phyloP scores from a whole-genome alignment of 1,140 invertebrate species.

The Apis mellifera region DNA sequence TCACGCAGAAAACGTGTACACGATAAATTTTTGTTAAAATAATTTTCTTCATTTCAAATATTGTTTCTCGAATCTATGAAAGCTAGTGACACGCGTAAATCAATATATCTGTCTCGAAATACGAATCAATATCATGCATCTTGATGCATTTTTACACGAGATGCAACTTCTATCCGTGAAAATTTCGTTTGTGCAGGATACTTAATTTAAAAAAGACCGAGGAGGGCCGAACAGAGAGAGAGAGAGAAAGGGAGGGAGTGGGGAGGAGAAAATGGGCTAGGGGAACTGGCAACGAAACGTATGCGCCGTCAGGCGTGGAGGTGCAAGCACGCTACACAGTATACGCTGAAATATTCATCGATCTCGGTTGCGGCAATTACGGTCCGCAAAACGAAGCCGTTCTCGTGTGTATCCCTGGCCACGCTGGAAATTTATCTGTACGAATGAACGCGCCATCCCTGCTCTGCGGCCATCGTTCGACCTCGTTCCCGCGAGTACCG shows the following conservation, averaged over 20 bases:
- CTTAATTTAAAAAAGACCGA: constrained; percentile 20
- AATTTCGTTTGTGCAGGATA: too few species aligned
- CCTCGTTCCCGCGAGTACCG: constrained; percentile 22
- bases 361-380: constrained; percentile 64
- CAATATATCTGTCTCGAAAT: too few species aligned
- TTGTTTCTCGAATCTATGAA: too few species aligned
- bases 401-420: constrained; percentile 46
- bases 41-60: too few species aligned
- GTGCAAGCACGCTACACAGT: constrained; percentile 46
- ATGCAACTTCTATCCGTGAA: too few species aligned
- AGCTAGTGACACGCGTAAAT: too few species aligned
- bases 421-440: constrained; percentile 58
- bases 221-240: constrained; percentile 1
- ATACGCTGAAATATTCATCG: constrained; percentile 73
- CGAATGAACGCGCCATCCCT: constrained; percentile 44
- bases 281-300: constrained; percentile 15
- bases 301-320: constrained; percentile 51
- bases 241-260: too few species aligned
- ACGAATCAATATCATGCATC: too few species aligned
- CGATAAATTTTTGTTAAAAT: too few species aligned
- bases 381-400: constrained; percentile 60
- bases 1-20: too few species aligned
- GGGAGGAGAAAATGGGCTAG: neutral
- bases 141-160: too few species aligned
- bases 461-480: constrained; percentile 30